These are phyloP conservation scores for Thereuonema tuberculata DNA, from an alignment of 1,140 invertebrate genomes.

Conservation along the genomic window DNA sequence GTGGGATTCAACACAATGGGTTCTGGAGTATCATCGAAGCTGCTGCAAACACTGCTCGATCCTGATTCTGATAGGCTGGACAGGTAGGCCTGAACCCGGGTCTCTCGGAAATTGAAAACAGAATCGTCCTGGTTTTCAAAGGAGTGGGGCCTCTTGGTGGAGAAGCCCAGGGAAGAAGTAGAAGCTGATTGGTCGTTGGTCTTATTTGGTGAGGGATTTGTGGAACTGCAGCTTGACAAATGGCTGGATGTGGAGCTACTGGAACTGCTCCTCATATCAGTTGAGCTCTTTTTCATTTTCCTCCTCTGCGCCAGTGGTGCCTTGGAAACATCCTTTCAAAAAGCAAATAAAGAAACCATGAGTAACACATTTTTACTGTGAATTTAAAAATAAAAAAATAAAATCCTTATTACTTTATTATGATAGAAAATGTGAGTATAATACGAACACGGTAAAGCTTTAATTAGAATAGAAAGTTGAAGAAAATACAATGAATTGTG, in stretches of 20 bases:
- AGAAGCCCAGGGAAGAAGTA: constrained; percentile 15
- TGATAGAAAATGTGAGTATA: too few species aligned
- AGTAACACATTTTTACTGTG: too few species aligned
- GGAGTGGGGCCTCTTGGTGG: constrained; percentile 13
- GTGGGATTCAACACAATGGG: neutral
- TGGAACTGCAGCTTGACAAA: neutral
- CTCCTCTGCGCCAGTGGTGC: constrained; percentile 55
- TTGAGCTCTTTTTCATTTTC: constrained; percentile 46
- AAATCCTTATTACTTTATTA: too few species aligned
- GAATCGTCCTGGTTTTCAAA: constrained; percentile 23
- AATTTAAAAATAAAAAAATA: too few species aligned
- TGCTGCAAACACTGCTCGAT: neutral
- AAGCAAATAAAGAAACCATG: constrained; percentile 1
- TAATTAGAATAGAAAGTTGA: too few species aligned
- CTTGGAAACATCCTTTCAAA: constrained; percentile 43
- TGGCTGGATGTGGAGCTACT: constrained; percentile 35
- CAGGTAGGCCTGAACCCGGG: constrained; percentile 39
- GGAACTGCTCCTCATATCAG: constrained; percentile 32
- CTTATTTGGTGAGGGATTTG: neutral
- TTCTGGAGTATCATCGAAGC: neutral
- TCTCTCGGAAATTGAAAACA: constrained; percentile 41
- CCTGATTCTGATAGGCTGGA: constrained; percentile 31
- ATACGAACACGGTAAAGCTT: too few species aligned
- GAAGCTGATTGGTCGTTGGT: constrained; percentile 18
- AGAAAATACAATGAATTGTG: too few species aligned